Base-by-base conservation (phyloP, 2,797 vertebrate species). In the Simalia tracyae region DNA sequence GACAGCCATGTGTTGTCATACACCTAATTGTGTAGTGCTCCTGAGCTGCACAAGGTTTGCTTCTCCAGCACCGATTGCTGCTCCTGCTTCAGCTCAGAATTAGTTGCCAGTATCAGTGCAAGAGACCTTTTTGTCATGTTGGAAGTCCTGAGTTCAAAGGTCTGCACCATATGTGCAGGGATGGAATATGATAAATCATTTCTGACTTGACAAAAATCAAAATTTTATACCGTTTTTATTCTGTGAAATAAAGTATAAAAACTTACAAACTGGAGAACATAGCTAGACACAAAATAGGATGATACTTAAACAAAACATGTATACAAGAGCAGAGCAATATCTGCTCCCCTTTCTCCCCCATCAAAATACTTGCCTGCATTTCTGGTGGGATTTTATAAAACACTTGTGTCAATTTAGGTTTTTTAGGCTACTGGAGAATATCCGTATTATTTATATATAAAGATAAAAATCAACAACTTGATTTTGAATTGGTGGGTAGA, bases 161-260 rank as follows among this genome's bases (percentile, higher is more conserved):
- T 63, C 61, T 72, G 46, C 31, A 24, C 17, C 50, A 22, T 26
- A 68, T n/a, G 26, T 11, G 3, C 50, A 86, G n/a, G 7, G 9
- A 4, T n/a, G 56, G 64, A 81, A 36, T 9, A 36, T 14, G 3
- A 92, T 14, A 72, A 89, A 42, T 50, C 57, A 92, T 26, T 19
- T 81, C n/a, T 81, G 50, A 87, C 24, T 56, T 46, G 28, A 88
- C 91, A 95, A 57, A 91, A 96, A 94, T 90, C 89, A 84, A 92
- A 95, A 72, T 97, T 97, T 97, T 97, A 95, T 97, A 96, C 91
- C 95, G 95, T 95, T 97, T 98, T 98, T 98, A 98, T 98, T 98
- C 96, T 96, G 95, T 98, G 97, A 97, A 98, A 97, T 97, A 95
- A 97, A 97, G 97, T 98, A 98, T 97, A 98, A 98, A 98, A 98